Conservation (phyloP, 1,140 invertebrate genomes). For the Diachasma alloeum region DNA sequence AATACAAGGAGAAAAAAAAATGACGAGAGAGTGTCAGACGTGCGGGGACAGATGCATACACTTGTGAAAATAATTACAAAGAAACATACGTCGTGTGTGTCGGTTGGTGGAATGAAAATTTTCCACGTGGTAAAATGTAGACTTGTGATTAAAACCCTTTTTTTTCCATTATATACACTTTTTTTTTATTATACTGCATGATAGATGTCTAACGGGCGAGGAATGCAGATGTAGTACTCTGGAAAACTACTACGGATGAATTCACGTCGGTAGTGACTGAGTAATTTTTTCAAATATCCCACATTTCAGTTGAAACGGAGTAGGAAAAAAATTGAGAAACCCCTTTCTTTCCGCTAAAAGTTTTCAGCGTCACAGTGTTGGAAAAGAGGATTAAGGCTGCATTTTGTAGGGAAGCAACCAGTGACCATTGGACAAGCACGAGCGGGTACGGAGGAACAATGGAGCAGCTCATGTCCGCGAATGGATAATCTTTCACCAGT, state of each 20-base stretch:
- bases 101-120: background rate
- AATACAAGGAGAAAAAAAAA: background rate
- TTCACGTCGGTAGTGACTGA: background rate
- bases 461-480: constrained; percentile 24
- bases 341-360: background rate
- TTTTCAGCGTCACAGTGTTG: background rate
- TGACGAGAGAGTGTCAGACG: background rate
- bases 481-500: constrained; percentile 50
- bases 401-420: background rate
- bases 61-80: constrained; percentile 8
- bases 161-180: background rate
- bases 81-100: background rate
- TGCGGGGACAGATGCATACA: background rate
- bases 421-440: background rate
- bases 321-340: too few relatives aligned
- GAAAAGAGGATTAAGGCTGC: constrained; percentile 32
- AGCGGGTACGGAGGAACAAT: constrained; percentile 40
- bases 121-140: background rate
- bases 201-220: background rate
- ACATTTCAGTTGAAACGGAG: background rate
- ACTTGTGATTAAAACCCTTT: constrained; percentile 2
- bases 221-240: background rate
- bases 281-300: background rate
- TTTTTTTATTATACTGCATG: background rate
- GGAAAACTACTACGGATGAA: background rate